phyloP scores from a whole-genome alignment of 2,888 invertebrate genomes.

The Phyto melanocephala region DNA sequence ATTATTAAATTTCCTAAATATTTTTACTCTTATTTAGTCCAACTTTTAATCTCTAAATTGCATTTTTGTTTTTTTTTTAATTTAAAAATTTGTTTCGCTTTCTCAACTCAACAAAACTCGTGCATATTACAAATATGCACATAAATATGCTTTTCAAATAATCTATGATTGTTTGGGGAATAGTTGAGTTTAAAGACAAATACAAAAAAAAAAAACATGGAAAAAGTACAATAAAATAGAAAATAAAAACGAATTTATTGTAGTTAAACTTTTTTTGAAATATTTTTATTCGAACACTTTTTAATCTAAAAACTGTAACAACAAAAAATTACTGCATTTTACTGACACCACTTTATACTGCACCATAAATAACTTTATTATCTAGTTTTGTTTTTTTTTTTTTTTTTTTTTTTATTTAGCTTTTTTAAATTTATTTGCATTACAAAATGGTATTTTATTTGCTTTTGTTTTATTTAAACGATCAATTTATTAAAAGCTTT shows the following conservation, averaged over 20 bases:
- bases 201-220: background rate
- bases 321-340: background rate
- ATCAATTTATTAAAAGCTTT: background rate
- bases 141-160: conserved; percentile 1
- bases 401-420: background rate
- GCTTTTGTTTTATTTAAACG: background rate
- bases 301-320: background rate
- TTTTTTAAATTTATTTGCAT: background rate
- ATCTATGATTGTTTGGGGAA: conserved; percentile 6
- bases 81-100: background rate
- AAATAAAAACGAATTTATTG: background rate
- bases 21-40: background rate
- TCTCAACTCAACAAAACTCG: background rate
- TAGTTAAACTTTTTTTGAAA: background rate
- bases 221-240: background rate
- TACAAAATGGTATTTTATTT: background rate
- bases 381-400: background rate
- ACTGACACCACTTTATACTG: background rate
- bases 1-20: background rate
- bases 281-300: background rate
- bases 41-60: background rate
- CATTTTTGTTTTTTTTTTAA: background rate
- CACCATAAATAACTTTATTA: background rate
- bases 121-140: background rate
- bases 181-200: background rate